Base-by-base conservation (phyloP, 2,888 invertebrate species). In the Campoplex capitator region DNA sequence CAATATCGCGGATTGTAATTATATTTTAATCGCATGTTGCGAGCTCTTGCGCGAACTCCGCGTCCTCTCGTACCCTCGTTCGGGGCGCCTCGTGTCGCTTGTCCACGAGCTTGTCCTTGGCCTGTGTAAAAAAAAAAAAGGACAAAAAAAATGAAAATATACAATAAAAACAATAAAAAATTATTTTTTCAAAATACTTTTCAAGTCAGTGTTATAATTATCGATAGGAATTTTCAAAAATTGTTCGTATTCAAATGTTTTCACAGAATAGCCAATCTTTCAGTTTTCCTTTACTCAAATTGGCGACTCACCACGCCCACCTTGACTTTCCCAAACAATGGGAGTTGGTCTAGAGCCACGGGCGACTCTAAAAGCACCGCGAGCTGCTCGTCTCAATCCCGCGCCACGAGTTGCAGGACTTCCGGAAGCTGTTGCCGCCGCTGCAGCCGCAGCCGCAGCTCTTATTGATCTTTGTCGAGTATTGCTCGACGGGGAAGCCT, bases 401-500 rank as follows among this genome's bases (percentile, higher is more conserved):
- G 89, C 88, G 48, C 91, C 93, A 48, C 93, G 92, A 23, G 38
- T 70, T 0, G 88, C 80, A 3, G 88, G 88, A 23, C 89, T 90
- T 1, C 90, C 91, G 18, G 91, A 87, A 70, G 91, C 73, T 28
- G 92, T 83, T 82, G 91, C 76, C 84, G 91, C 77, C 83, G 93
- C 62, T 92, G 94, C 85, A 90, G 89, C 94, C 89, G 89, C 90
- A 23, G 94, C 94, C 51, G 95, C 94, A 0, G 91, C 91, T 62
- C 87, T 83, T 18, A 91, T 86, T 0, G 92, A 88, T 65, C 92
- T 92, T 67, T 94, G 93, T 1, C 96, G 94, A 6, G 96, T 96
- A 88, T 96, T 96, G 73, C 96, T 95, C 32, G 96, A 96, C 3
- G 96, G 96, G 1, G 95, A 95, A n/a, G 97, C 97, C 94, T 97